Percentiles rank a stretch among this genome's conserved stretches.
Conservation (phyloP, 2,797 vertebrate genomes). For the Meriones psammophilus region DNA sequence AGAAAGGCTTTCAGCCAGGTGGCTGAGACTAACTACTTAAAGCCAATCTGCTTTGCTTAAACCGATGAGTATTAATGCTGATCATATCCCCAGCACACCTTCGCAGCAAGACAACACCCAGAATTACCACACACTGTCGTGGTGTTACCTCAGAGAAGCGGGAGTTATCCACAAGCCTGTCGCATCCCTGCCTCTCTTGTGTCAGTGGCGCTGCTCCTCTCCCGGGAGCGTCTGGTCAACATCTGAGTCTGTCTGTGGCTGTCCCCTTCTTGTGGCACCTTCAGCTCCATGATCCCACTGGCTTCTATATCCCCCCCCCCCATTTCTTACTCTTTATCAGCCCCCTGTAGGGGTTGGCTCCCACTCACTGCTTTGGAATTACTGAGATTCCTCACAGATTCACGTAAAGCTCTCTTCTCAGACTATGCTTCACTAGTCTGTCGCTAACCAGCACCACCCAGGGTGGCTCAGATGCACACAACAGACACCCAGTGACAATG, state of each 20-base stretch:
- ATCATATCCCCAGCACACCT: neutral
- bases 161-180: neutral
- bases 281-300: neutral
- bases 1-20: neutral
- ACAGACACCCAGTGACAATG: neutral
- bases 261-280: neutral
- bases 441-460: neutral
- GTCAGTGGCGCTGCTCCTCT: neutral
- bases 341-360: neutral
- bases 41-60: neutral
- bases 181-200: neutral
- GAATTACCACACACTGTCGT: neutral
- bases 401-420: neutral
- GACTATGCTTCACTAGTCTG: neutral
- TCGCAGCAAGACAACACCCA: neutral
- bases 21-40: neutral
- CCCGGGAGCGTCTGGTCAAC: neutral
- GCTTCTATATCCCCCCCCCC: neutral
- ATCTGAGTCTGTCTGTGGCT: neutral
- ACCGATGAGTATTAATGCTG: neutral
- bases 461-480: neutral
- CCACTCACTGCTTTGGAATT: neutral
- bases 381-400: neutral
- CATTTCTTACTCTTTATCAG: neutral
- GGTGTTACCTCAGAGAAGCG: neutral